phyloP scores from a whole-genome alignment of 2,113 vertebrate species.

The Dryoscopus gambensis region DNA sequence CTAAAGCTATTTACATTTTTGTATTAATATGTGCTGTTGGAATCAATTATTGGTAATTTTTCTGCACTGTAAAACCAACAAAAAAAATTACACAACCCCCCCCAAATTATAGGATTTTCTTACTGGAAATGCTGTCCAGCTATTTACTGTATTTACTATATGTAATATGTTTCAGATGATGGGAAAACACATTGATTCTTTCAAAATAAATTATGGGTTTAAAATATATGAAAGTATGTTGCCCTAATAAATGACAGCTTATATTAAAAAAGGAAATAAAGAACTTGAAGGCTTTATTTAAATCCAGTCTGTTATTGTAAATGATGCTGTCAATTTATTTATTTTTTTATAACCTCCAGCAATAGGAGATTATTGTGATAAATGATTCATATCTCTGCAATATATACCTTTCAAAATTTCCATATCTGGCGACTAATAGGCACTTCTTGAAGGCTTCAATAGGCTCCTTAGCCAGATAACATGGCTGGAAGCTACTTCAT shows the following conservation, averaged over 20 bases:
- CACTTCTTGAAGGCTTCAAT: constrained; percentile 53
- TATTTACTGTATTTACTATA: background rate
- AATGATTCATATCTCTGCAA: constrained; percentile 68
- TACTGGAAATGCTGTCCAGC: background rate
- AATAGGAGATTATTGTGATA: constrained; percentile 71
- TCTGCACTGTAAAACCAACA: background rate
- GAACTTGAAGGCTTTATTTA: constrained; percentile 19
- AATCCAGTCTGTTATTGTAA: constrained; percentile 55
- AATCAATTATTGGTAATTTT: background rate
- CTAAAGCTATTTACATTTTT: background rate
- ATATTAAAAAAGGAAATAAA: background rate
- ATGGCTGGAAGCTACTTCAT: constrained; percentile 63
- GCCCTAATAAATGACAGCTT: background rate
- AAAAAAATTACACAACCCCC: fast-evolving
- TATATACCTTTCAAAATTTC: constrained; percentile 62
- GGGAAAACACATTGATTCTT: background rate
- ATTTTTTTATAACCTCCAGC: constrained; percentile 64
- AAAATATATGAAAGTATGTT: background rate
- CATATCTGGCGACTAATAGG: constrained; percentile 63
- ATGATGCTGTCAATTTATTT: constrained; percentile 50
- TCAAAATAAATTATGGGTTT: background rate
- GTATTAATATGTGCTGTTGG: background rate
- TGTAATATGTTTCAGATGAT: background rate
- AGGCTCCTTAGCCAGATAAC: constrained; percentile 53
- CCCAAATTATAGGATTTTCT: background rate